Evolutionary conservation across 2,113 vertebrate genomes (phyloP), one percentile per base, ranked within the genome.

Genomic region (Nibea albiflora): DNA sequence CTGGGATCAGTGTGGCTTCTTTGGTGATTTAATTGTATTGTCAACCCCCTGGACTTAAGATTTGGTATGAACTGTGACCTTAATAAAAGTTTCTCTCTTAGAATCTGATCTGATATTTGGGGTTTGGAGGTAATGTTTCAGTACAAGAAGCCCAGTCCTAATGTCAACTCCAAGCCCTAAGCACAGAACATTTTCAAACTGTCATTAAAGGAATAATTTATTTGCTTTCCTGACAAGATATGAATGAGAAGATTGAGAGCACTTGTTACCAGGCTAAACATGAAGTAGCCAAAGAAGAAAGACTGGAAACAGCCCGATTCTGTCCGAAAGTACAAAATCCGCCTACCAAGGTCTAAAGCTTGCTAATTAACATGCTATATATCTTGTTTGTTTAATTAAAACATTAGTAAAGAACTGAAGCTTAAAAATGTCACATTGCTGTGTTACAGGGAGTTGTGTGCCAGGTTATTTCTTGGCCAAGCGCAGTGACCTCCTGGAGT

Each of bases 41-140:
- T 26, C 3, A 15, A 61, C 11, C n/a, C 10, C 5, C 15, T 61
- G 44, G 76, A 57, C 19, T 42, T 56, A 44, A 65, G 39, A 72
- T n/a, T 26, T 49, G 5, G 3, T 52, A 20, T 60, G 64, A 54
- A 70, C 72, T 76, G 26, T 31, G 85, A 82, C 87, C 57, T 62
- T 73, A 74, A 83, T 89, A 69, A 83, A n/a, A 11, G 17, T 42
- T 20, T 83, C 47, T 31, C 19, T 22, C 6, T 15, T 75, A 44
- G 14, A 39, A 39, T 39, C 35, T 39, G 56, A 50, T 20, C n/a
- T 44, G 5, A 15, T 53, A 14, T 56, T 31, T 28, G 19, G 3
- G 5, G 6, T 3, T 6, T 52, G n/a, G 46, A 6, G 7, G 11
- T 44, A 22, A 16, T 67, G 31, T 20, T 49, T 26, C 57, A 54